Evolutionary conservation across 1,140 invertebrate genomes (phyloP).

Genomic region (Chrysopa pallens): DNA sequence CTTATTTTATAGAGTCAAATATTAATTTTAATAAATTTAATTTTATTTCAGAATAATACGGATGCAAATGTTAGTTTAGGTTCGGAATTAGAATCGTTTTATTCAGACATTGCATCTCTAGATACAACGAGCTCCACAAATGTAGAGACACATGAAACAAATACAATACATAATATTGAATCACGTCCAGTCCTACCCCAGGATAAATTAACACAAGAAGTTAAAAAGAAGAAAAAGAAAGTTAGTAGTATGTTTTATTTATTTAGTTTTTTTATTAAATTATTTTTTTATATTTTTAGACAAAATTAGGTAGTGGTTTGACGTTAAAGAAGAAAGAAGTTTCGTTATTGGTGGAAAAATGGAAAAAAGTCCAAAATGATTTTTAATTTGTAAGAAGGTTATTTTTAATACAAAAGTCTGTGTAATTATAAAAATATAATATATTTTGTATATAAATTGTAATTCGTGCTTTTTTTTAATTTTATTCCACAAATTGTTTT

Average conservation of each 20-base stretch:
- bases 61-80: slow-evolving; percentile 17
- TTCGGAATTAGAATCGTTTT: slow-evolving; percentile 36
- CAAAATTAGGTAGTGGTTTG: slow-evolving; percentile 34
- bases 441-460: slow-evolving; percentile 3
- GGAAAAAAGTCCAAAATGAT: slow-evolving; percentile 50
- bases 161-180: background rate
- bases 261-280: slow-evolving; percentile 1
- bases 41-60: slow-evolving; percentile 15
- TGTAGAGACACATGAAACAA: slow-evolving; percentile 5
- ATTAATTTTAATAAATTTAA: too few species aligned
- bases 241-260: background rate
- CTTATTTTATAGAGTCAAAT: too few species aligned
- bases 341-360: slow-evolving; percentile 49
- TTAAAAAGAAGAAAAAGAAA: slow-evolving; percentile 33
- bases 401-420: background rate
- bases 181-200: background rate
- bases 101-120: slow-evolving; percentile 36
- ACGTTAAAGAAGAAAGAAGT: slow-evolving; percentile 54
- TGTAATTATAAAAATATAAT: slow-evolving; percentile 5
- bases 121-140: slow-evolving; percentile 16
- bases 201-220: slow-evolving; percentile 6
- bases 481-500: too few species aligned
- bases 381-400: slow-evolving; percentile 17
- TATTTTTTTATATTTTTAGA: slow-evolving; percentile 18
- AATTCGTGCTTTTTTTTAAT: slow-evolving; percentile 1